Evolutionary conservation across 2,113 vertebrate genomes (phyloP).

Genomic region (Crotalus viridis): DNA sequence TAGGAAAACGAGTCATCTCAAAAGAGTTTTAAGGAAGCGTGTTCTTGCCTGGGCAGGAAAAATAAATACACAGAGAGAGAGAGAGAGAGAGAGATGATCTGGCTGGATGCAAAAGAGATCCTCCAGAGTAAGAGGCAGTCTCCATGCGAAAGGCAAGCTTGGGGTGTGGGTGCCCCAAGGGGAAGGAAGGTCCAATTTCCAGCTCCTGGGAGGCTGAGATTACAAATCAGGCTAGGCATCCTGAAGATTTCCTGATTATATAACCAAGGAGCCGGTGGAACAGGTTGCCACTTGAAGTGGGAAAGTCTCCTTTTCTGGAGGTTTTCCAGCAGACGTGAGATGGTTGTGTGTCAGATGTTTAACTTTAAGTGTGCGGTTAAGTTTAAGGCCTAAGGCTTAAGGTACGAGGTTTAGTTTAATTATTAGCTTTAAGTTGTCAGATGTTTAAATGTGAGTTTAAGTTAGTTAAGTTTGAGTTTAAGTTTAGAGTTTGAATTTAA

Average conservation of each 20-base stretch:
- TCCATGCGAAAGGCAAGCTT: accelerated
- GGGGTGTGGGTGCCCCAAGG: background rate
- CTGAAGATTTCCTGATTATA: background rate
- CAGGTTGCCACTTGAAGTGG: background rate
- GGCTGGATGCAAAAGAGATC: background rate
- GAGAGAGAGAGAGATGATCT: background rate
- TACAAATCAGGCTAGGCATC: background rate
- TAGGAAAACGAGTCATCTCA: background rate
- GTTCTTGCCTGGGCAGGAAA: background rate
- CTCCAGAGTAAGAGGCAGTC: background rate
- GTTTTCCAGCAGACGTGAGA: background rate
- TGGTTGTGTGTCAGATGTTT: background rate
- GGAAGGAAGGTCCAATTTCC: background rate
- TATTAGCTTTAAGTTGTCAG: no score
- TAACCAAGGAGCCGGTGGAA: background rate
- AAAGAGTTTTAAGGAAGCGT: background rate
- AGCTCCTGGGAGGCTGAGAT: background rate
- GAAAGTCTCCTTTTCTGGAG: background rate
- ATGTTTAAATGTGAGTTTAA: no score
- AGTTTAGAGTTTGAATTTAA: no score
- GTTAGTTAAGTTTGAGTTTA: no score
- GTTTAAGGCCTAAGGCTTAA: background rate
- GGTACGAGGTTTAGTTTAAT: background rate
- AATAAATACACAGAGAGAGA: background rate
- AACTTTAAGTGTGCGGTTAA: background rate